Base-by-base conservation (phyloP, 2,888 invertebrate species). In the Heliconius ismenius region DNA sequence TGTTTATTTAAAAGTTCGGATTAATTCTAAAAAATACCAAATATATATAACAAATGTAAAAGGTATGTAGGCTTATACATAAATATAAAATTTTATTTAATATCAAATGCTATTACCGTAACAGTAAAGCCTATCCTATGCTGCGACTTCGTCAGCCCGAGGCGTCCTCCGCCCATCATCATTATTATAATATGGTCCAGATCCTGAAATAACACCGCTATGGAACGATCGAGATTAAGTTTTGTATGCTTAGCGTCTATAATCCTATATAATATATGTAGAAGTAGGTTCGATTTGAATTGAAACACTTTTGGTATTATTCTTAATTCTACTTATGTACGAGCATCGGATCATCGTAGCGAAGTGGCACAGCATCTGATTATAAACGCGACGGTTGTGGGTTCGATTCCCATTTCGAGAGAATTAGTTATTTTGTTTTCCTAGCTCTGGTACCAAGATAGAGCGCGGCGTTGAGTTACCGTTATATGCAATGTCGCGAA, bases 141-240 rank as follows among this genome's bases (percentile, higher is more conserved):
- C 78, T 76, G 69, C 76, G 76, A 73, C 79, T 80, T 39, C 39
- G 77, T 77, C 65, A 63, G 80, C 79, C 79, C 72, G 69, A 36
- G 81, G 81, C 82, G 60, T 76, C 54, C 49, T 73, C 75, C 63
- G 72, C 76, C 72, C 63, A 73, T 62, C 64, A 63, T 79, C 81
- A 81, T 81, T 76, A 79, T 78, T 67, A 62, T 78, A 73, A 78
- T 76, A 21, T 32, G 58, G 70, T n/a, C 58, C 58, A 62, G 62
- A 62, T 39, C 24, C 62, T 73, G 60, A 73, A 73, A 73, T 73
- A 73, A 62, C 32, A 39, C 36, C 62, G 15, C 28, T 21, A 43
- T 62, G 24, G 58, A 49, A 26, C 43, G 24, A 49, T 26, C 68
- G 26, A 49, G 68, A 26, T 43, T 43, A 43, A 49, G 26, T 43